These are phyloP conservation scores for Prochilodus magdalenae DNA, from an alignment of 2,113 vertebrate species.

Conservation along the genomic window DNA sequence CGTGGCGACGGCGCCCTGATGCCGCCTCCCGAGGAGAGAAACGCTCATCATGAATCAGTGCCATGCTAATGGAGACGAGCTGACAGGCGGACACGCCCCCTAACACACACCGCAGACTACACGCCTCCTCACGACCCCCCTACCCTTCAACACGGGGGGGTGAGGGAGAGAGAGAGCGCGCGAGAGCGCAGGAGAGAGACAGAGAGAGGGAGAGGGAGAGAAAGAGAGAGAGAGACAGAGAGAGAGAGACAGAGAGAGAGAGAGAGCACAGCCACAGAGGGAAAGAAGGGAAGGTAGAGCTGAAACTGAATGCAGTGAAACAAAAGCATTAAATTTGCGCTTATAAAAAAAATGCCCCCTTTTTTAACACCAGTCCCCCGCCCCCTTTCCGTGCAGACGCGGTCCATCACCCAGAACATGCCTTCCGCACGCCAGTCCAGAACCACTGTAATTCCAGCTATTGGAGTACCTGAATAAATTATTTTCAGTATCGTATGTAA, in stretches of 20 bases:
- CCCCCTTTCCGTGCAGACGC: too few relatives aligned
- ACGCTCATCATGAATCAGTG: constrained; percentile 71
- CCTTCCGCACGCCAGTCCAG: too few relatives aligned
- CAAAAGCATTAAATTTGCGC: neutral
- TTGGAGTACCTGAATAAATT: too few relatives aligned
- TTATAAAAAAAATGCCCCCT: too few relatives aligned
- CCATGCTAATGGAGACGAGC: constrained; percentile 72
- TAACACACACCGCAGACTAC: constrained; percentile 73
- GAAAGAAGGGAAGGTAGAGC: neutral
- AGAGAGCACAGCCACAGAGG: neutral
- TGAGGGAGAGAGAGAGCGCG: constrained; percentile 37
- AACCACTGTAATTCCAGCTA: too few relatives aligned
- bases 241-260: constrained; percentile 12
- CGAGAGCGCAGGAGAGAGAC: neutral
- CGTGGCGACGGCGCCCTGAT: constrained; percentile 77
- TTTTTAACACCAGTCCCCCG: too few relatives aligned
- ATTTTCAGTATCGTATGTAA: too few relatives aligned
- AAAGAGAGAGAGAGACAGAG: too few relatives aligned
- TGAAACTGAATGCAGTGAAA: neutral
- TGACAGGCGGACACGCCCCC: constrained; percentile 78
- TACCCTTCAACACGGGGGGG: constrained; percentile 52
- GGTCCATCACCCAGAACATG: too few relatives aligned
- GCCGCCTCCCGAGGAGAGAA: constrained; percentile 73
- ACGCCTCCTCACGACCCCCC: constrained; percentile 72
- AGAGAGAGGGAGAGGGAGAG: neutral